These are phyloP conservation scores for Fissipunctia ypsillon DNA, from an alignment of 2,888 invertebrate species.

Conservation along the genomic window DNA sequence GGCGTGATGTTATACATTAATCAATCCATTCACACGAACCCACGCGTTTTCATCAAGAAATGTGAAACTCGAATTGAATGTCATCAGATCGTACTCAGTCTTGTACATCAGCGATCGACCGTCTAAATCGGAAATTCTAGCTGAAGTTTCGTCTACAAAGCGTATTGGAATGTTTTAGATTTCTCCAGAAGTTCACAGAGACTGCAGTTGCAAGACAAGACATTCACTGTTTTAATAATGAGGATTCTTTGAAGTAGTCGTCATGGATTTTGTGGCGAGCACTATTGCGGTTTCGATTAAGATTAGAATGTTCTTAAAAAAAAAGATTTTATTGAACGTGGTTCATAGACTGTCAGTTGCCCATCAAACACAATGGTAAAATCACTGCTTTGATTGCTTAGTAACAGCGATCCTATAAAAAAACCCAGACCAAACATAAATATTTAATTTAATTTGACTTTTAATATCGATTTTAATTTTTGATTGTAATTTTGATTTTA, in stretches of 20 bases:
- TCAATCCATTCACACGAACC: not conserved
- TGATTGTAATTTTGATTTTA: no score
- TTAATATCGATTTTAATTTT: no score
- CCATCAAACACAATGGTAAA: not conserved
- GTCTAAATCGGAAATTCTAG: constrained; percentile 32
- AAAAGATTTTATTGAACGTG: not conserved
- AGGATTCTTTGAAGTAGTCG: constrained; percentile 13
- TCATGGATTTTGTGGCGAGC: not conserved
- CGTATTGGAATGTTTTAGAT: constrained; percentile 34
- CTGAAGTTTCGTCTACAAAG: constrained; percentile 27
- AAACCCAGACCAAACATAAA: not conserved
- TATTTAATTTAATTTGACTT: no score
- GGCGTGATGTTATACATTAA: not conserved
- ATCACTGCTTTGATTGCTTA: not conserved
- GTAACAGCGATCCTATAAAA: not conserved
- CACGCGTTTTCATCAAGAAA: constrained; percentile 31
- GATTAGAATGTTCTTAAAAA: not conserved
- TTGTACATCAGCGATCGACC: constrained; percentile 17
- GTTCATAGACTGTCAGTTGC: no score
- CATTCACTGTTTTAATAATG: constrained; percentile 35
- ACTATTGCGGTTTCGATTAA: not conserved
- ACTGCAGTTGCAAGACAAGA: constrained; percentile 2
- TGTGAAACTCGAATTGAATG: constrained; percentile 7
- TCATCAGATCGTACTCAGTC: constrained; percentile 4
- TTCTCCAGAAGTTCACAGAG: constrained; percentile 33